These are phyloP conservation scores for Eolophus roseicapilla DNA, from an alignment of 2,113 vertebrate genomes.

Conservation along the genomic window DNA sequence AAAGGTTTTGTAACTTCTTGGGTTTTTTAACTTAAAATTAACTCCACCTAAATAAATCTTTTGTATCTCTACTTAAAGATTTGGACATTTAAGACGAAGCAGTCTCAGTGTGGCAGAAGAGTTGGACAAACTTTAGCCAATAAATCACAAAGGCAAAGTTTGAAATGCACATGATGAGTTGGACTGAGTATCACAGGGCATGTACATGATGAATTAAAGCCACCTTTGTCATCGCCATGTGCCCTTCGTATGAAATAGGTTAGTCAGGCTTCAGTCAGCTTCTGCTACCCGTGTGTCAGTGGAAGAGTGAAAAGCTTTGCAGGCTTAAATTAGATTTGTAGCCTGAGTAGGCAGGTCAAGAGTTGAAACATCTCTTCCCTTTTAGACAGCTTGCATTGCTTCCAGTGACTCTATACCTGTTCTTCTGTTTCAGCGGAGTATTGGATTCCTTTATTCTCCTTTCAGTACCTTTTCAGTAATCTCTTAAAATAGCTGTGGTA, in stretches of 20 bases:
- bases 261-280: not conserved
- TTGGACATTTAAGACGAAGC: not conserved
- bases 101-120: not conserved
- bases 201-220: not conserved
- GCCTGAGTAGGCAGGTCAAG: not conserved
- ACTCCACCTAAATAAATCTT: not conserved
- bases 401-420: not conserved
- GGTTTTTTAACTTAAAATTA: not conserved
- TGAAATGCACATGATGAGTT: not conserved
- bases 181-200: not conserved
- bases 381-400: not conserved
- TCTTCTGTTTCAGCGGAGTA: not conserved
- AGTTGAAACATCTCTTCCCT: not conserved
- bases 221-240: not conserved
- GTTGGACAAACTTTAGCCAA: not conserved
- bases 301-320: not conserved
- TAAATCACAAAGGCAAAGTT: not conserved
- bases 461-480: not conserved
- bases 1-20: accelerated
- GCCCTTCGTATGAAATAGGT: not conserved
- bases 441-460: not conserved
- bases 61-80: not conserved
- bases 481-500: not conserved
- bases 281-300: not conserved
- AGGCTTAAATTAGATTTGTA: not conserved